Percentiles rank a stretch among this genome's conserved stretches.
Evolutionary conservation across 1,140 invertebrate species (phyloP).

Genomic region (Drosophila nasuta): DNA sequence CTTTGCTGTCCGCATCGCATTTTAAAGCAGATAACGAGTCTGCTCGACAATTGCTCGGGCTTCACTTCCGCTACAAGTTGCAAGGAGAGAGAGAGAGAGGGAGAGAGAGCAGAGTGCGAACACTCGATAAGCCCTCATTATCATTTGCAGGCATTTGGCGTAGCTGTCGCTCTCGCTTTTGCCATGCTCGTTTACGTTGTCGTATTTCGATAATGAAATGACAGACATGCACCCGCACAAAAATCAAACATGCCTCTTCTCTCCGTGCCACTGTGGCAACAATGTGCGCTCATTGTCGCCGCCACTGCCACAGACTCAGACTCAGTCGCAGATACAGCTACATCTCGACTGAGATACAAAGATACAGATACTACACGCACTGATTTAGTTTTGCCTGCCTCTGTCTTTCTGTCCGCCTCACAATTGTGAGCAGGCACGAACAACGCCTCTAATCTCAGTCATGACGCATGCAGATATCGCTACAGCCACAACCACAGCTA

Average conservation of each 20-base stretch:
- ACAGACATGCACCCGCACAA: constrained; percentile 77
- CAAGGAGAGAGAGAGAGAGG: no score
- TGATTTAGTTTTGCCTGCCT: constrained; percentile 61
- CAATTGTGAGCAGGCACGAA: constrained; percentile 74
- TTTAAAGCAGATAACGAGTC: constrained; percentile 8
- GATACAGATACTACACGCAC: constrained; percentile 74
- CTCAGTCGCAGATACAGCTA: constrained; percentile 28
- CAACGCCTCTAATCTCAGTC: constrained; percentile 68
- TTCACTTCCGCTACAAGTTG: constrained; percentile 21
- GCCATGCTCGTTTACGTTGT: constrained; percentile 10
- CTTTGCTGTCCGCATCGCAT: not conserved
- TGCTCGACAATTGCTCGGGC: constrained; percentile 35
- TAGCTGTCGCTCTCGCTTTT: constrained; percentile 13
- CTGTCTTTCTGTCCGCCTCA: not conserved
- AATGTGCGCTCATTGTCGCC: constrained; percentile 76
- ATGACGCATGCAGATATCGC: constrained; percentile 56
- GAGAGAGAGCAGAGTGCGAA: no score
- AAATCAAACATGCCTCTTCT: constrained; percentile 26
- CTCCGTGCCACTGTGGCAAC: constrained; percentile 36
- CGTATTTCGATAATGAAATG: constrained; percentile 76
- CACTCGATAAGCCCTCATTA: constrained; percentile 75
- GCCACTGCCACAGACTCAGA: not conserved
- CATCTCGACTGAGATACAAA: constrained; percentile 40
- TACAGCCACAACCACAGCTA: constrained; percentile 28
- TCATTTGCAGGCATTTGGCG: constrained; percentile 57